phyloP scores from a whole-genome alignment of 2,797 vertebrate genomes.

The Eremophila alpestris region DNA sequence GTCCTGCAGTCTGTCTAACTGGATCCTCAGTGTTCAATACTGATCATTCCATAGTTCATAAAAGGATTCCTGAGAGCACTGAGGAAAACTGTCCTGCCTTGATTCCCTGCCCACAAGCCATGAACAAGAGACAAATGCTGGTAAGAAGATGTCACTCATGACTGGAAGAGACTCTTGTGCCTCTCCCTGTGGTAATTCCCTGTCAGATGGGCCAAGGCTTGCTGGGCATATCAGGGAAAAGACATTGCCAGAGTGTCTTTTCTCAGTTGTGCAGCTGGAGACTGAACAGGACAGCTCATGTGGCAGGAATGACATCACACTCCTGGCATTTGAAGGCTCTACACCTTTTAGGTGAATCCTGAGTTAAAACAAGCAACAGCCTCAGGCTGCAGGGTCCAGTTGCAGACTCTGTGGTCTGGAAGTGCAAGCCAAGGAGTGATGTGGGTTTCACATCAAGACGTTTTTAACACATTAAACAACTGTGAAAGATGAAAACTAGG shows the following conservation, averaged over 20 bases:
- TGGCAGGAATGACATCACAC: neutral
- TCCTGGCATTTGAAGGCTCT: neutral
- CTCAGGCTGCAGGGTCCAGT: neutral
- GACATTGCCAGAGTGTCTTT: neutral
- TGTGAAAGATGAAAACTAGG: neutral
- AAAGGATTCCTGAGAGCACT: neutral
- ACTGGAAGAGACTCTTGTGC: neutral
- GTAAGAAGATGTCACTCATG: neutral
- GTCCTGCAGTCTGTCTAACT: neutral
- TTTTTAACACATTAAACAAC: neutral
- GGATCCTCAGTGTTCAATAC: neutral
- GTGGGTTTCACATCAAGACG: slow-evolving; percentile 7
- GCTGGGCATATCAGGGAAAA: neutral
- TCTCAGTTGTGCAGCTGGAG: neutral
- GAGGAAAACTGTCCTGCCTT: neutral
- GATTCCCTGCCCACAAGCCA: neutral
- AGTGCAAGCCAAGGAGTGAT: neutral
- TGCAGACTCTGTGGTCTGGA: neutral
- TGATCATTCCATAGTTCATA: neutral
- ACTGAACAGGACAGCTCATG: neutral
- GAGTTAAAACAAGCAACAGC: neutral
- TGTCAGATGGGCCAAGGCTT: neutral
- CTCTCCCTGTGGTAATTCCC: neutral
- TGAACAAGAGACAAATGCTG: neutral
- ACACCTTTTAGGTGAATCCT: neutral